Conservation (phyloP, 2,888 invertebrate species). For the Mesorhabditis sp. region DNA sequence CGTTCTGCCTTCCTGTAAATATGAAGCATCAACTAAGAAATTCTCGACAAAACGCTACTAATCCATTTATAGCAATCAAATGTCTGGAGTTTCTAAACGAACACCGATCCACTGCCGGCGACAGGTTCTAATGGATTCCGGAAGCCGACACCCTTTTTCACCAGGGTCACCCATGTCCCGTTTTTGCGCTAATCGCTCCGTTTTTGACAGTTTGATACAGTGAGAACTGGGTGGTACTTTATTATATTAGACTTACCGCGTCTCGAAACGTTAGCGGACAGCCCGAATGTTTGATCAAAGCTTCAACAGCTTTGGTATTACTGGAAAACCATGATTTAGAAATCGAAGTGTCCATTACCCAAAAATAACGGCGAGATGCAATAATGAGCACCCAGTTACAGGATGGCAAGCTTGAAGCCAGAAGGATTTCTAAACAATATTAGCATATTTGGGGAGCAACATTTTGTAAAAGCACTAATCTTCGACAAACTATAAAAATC, state of each 20-base stretch:
- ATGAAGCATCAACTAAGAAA: background rate
- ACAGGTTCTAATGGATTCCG: no score
- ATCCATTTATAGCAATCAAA: no score
- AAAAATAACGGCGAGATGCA: constrained; percentile 45
- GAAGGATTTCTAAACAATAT: constrained; percentile 17
- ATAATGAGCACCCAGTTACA: constrained; percentile 37
- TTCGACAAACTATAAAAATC: background rate
- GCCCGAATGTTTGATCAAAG: background rate
- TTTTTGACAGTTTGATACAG: no score
- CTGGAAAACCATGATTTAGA: constrained; percentile 22
- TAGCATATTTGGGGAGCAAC: background rate
- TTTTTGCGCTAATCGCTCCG: no score
- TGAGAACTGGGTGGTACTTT: background rate
- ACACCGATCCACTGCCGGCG: no score
- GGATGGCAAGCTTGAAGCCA: constrained; percentile 32
- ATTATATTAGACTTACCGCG: background rate
- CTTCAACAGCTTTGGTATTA: constrained; percentile 1
- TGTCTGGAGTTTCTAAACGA: no score
- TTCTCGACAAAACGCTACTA: no score
- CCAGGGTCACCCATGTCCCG: no score
- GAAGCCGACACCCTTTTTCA: no score
- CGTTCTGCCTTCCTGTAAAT: constrained; percentile 39
- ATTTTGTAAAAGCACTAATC: background rate
- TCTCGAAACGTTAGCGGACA: background rate
- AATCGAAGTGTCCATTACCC: constrained; percentile 33